Conservation (phyloP, 2,888 invertebrate species). For the Clostera curtula region DNA sequence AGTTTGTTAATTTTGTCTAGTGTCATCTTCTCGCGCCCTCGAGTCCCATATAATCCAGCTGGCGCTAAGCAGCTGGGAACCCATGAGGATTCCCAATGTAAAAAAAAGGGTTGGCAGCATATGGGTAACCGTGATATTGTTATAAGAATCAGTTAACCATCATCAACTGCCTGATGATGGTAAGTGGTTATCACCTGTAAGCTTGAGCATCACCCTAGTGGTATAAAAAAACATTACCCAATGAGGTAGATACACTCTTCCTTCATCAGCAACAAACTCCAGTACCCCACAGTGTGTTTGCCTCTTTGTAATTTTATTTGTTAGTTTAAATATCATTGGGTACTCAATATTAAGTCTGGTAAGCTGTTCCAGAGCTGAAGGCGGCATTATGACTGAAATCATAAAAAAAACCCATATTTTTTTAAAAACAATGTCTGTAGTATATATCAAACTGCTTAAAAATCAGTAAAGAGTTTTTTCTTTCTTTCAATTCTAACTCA, state of each 20-base stretch:
- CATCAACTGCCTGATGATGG: no score
- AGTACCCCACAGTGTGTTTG: conserved; percentile 96
- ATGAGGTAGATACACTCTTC: conserved; percentile 97
- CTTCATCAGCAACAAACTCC: conserved; percentile 99
- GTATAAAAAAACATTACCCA: conserved; percentile 81
- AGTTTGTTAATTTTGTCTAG: no score
- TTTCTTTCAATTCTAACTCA: no score
- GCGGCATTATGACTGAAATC: conserved; percentile 96
- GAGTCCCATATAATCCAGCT: no score
- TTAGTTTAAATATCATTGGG: conserved; percentile 98
- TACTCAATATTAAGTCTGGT: conserved; percentile 96
- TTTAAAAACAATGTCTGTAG: not conserved
- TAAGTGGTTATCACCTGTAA: no score
- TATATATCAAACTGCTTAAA: not conserved
- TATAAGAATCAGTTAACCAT: no score
- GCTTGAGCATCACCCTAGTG: not conserved
- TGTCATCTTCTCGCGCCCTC: no score
- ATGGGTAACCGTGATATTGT: no score
- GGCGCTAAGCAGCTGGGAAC: no score
- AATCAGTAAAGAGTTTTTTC: no score
- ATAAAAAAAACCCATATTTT: conserved; percentile 1
- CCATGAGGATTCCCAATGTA: no score
- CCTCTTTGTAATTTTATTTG: conserved; percentile 88
- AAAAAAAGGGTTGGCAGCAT: no score
- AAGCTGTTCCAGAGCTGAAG: conserved; percentile 94